Evolutionary conservation across 2,113 vertebrate genomes (phyloP), one percentile per base, ranked within the genome.

Genomic region (Elanus axillaris): DNA sequence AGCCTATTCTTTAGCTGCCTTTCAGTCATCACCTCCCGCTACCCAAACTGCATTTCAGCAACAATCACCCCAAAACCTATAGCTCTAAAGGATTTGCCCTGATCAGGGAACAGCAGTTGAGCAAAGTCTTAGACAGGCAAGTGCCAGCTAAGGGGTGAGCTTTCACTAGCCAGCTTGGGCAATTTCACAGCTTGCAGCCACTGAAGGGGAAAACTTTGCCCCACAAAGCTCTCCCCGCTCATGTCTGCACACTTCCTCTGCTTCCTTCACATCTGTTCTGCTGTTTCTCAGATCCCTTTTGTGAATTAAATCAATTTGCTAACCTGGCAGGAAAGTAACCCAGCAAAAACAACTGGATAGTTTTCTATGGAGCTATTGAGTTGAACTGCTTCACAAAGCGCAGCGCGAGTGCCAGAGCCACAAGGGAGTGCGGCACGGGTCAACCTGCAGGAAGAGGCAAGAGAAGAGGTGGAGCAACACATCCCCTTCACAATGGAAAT

Each of bases 381-480:
- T 58, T 25, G 32, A 72, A 38, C 0, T 0, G 29, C 26, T 74
- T 29, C 38, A 58, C 50, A 50, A 71, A 59, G 32, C 1, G 0
- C n/a, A 11, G 10, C 7, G 7, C 1, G 5, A 75, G 38, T 20
- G 45, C 60, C 60, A 88, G 60, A 67, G 20, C 42, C 66, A 45
- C 1, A 1, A 58, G 38, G 27, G 74, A 90, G 10, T 0, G 2
- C 38, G 83, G 20, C 43, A 64, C 2, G 27, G 58, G 18, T 59
- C 74, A 92, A 16, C 14, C 48, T 34, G 26, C 31, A 82, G 34
- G 53, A 86, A 88, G 90, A 43, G 12, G 40, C 18, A 23, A 26
- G 29, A 85, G 55, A 74, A 62, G 13, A 83, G 34, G 22, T 59
- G 45, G 36, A 74, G 26, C 3, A 81, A 13, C 23, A 72, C 13